Evolutionary conservation across 2,113 vertebrate species (phyloP).

Genomic region (Ramphastos sulfuratus): DNA sequence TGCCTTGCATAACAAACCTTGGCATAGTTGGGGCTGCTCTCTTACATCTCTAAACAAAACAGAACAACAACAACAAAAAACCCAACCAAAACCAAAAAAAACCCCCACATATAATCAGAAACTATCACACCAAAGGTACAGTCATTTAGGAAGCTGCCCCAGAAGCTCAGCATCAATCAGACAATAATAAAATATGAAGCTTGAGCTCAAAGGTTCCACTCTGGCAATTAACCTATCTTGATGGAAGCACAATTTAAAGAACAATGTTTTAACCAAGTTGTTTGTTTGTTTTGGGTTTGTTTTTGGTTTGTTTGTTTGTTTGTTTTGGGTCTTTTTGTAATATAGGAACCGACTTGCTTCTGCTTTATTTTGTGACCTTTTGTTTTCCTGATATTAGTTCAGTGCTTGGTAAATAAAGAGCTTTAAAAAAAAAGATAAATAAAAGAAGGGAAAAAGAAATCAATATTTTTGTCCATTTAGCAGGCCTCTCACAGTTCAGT

Average conservation of each 20-base stretch:
- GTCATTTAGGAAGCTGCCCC: background rate
- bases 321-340: no score
- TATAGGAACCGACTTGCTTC: background rate
- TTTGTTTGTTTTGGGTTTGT: no score
- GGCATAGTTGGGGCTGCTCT: background rate
- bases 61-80: no score
- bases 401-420: slow-evolving; percentile 71
- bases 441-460: slow-evolving; percentile 64
- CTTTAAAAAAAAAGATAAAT: slow-evolving; percentile 68
- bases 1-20: background rate
- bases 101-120: no score
- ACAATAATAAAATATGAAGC: background rate
- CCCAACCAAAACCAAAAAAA: no score
- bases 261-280: background rate
- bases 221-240: background rate
- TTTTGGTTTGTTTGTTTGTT: no score
- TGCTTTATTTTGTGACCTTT: slow-evolving; percentile 38
- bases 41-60: background rate
- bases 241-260: background rate
- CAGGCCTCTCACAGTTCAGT: slow-evolving; percentile 68
- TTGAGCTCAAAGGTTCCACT: background rate
- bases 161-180: background rate
- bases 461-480: slow-evolving; percentile 78
- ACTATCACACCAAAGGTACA: background rate
- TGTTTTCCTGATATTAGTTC: slow-evolving; percentile 63